Evolutionary conservation across 2,888 invertebrate genomes (phyloP).

Genomic region (Pseudococcus viburni): DNA sequence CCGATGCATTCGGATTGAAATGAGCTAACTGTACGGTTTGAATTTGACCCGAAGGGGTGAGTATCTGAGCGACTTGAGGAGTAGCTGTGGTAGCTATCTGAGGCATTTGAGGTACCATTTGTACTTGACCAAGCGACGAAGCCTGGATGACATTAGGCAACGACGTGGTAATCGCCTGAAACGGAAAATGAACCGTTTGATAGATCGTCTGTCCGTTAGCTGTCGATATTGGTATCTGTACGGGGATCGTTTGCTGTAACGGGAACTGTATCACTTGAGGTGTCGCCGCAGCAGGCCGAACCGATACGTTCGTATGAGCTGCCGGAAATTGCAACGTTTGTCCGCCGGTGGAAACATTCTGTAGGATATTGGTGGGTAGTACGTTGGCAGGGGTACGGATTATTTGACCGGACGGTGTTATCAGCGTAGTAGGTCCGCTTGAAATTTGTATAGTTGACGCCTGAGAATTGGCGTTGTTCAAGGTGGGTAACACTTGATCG

Average conservation of each 20-base stretch:
- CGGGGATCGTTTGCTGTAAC: constrained; percentile 83
- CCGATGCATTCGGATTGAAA: constrained; percentile 62
- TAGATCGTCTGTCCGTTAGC: constrained; percentile 93
- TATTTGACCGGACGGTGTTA: constrained; percentile 79
- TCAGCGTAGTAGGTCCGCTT: constrained; percentile 72
- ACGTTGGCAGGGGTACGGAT: constrained; percentile 74
- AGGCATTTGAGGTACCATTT: constrained; percentile 87
- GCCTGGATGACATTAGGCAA: constrained; percentile 76
- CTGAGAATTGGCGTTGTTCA: constrained; percentile 73
- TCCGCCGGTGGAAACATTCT: constrained; percentile 74
- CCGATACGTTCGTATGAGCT: constrained; percentile 80
- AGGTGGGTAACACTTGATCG: constrained; percentile 90
- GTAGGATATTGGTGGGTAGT: constrained; percentile 80
- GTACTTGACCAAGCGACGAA: constrained; percentile 74
- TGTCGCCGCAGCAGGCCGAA: constrained; percentile 76
- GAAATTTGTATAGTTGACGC: constrained; percentile 72
- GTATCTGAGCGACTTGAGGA: constrained; percentile 84
- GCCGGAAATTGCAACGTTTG: constrained; percentile 79
- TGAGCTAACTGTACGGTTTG: constrained; percentile 88
- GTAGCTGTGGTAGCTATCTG: constrained; percentile 79
- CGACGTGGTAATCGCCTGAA: constrained; percentile 81
- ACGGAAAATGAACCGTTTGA: constrained; percentile 94
- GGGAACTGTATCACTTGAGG: constrained; percentile 79
- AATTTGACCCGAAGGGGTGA: constrained; percentile 90
- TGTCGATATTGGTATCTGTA: constrained; percentile 90